Conservation (phyloP, 2,797 vertebrate genomes). For the Hapalemur alaotrensis region DNA sequence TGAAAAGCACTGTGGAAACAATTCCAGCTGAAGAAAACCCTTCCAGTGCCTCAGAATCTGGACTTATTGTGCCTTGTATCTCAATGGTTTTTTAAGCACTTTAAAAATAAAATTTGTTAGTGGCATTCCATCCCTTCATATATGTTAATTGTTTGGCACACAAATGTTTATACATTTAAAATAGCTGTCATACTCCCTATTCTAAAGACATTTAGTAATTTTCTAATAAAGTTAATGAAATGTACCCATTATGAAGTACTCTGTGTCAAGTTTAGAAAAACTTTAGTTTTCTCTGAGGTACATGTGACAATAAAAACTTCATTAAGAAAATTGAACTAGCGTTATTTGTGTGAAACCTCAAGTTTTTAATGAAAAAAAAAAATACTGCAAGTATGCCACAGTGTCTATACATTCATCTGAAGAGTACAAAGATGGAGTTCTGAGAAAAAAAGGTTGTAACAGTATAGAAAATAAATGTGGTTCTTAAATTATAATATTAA, state of each 20-base stretch:
- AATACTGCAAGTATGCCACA: constrained; percentile 85
- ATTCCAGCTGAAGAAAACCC: background rate
- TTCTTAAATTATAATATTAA: constrained; percentile 83
- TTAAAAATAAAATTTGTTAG: background rate
- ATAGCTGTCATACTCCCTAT: background rate
- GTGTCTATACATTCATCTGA: constrained; percentile 84
- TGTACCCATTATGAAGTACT: background rate
- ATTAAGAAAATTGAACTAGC: constrained; percentile 70
- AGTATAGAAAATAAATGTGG: constrained; percentile 85
- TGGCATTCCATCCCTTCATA: background rate
- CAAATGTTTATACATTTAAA: constrained; percentile 22
- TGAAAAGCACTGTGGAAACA: constrained; percentile 63
- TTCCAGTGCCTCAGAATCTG: background rate
- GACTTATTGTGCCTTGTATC: background rate
- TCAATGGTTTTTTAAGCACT: background rate
- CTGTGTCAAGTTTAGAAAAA: constrained; percentile 38
- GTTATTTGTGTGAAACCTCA: constrained; percentile 82
- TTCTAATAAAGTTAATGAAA: constrained; percentile 40
- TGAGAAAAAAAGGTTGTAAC: constrained; percentile 82
- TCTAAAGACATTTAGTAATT: constrained; percentile 39
- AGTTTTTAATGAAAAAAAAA: constrained; percentile 88
- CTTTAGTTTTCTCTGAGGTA: constrained; percentile 40
- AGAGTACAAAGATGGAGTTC: constrained; percentile 86
- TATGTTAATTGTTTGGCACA: constrained; percentile 61
- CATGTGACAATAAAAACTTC: constrained; percentile 48